Evolutionary conservation across 2,888 invertebrate genomes (phyloP), one percentile per base, ranked within the genome.

Genomic region (Melanargia galathea): DNA sequence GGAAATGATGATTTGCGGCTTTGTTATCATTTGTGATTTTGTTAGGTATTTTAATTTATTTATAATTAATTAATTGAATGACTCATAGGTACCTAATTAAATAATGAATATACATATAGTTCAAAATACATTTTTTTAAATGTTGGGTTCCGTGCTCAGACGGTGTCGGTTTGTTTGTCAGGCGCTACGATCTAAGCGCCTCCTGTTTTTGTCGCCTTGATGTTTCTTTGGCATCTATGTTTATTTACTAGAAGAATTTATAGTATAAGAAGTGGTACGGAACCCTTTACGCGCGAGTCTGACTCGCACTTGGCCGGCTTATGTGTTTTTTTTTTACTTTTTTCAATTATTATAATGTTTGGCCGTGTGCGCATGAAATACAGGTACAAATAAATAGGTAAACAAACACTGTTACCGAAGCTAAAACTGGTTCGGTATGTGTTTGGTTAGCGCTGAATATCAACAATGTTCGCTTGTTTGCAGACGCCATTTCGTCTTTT

Each of bases 401-500:
- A 45, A 45, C 45, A 20, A 20, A 18, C 8, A 45, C 45, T 45
- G 45, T n/a, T n/a, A n/a, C n/a, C n/a, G n/a, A n/a, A n/a, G n/a
- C n/a, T n/a, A n/a, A 45, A 45, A 38, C 38, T 38, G 38, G 4
- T 35, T n/a, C 3, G 38, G 38, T 38, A 13, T 40, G 40, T 40
- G 40, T 16, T 46, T 38, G n/a, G 13, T 20, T 55, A 13, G 20
- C 22, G 22, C 13, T 13, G 4, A 13, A 16, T 24, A 43, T 38
- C 13, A 6, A 13, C 20, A 38, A 11, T 18, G 13, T 18, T 30
- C 33, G n/a, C 49, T 62, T 56, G 61, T 59, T 65, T 65, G 43
- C 38, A 64, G 64, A 68, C 75, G 75, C 75, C 73, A 74, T 75
- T 70, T 69, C 72, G 71, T 43, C 35, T 30, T 64, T 69, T 72